Evolutionary conservation across 2,113 vertebrate genomes (phyloP).

Genomic region (Stigmatopora argus): DNA sequence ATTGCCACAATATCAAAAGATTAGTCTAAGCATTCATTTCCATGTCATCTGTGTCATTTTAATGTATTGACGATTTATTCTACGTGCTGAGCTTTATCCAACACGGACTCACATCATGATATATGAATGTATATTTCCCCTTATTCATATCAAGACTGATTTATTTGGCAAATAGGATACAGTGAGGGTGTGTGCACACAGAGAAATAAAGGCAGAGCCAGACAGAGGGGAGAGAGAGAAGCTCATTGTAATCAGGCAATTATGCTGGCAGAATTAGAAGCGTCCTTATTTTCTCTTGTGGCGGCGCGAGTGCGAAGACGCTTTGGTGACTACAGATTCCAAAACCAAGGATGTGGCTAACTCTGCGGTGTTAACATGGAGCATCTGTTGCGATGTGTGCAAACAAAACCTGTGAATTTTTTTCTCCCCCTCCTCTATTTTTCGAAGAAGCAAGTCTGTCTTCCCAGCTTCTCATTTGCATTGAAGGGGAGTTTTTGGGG

Average conservation of each 20-base stretch:
- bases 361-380: constrained; percentile 52
- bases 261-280: constrained; percentile 69
- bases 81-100: constrained; percentile 11
- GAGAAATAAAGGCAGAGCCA: constrained; percentile 55
- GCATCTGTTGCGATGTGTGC: constrained; percentile 54
- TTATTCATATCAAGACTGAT: constrained; percentile 50
- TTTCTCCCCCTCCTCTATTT: constrained; percentile 36
- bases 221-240: constrained; percentile 52
- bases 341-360: constrained; percentile 56
- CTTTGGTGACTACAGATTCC: constrained; percentile 50
- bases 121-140: constrained; percentile 39
- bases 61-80: constrained; percentile 12
- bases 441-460: constrained; percentile 69
- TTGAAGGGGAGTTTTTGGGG: constrained; percentile 75
- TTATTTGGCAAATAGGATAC: constrained; percentile 55
- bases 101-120: constrained; percentile 16
- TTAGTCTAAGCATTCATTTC: neutral
- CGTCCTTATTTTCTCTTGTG: constrained; percentile 65
- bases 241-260: constrained; percentile 73
- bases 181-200: constrained; percentile 20
- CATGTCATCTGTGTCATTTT: constrained; percentile 1
- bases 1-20: constrained; percentile 8
- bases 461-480: constrained; percentile 78
- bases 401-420: constrained; percentile 61
- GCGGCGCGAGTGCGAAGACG: constrained; percentile 53